Evolutionary conservation across 2,797 vertebrate species (phyloP).

Genomic region (Sebastes umbrosus): DNA sequence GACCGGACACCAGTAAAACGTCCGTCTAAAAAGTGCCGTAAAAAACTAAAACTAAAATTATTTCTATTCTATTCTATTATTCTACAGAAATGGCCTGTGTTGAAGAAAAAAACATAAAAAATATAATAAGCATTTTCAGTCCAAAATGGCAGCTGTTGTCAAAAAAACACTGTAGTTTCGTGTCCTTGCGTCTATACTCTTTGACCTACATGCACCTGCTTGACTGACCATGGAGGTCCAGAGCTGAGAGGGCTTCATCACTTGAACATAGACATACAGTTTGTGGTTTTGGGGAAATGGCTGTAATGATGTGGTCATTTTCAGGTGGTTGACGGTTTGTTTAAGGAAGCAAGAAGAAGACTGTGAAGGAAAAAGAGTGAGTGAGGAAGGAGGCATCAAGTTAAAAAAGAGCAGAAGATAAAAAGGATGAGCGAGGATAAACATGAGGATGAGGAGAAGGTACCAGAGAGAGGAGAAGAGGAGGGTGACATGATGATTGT

Average conservation of each 20-base stretch:
- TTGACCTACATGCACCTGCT: background rate
- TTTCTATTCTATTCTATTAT: too few relatives aligned
- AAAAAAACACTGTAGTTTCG: accelerated
- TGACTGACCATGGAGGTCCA: background rate
- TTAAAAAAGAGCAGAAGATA: background rate
- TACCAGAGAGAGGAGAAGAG: background rate
- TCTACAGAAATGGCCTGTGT: too few relatives aligned
- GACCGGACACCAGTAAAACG: accelerated
- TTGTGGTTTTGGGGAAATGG: background rate
- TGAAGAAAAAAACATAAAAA: too few relatives aligned
- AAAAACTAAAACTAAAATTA: too few relatives aligned
- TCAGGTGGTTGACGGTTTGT: background rate
- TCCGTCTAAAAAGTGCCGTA: too few relatives aligned
- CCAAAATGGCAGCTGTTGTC: too few relatives aligned
- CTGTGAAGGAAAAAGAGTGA: background rate
- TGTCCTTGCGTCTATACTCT: too few relatives aligned
- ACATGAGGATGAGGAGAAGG: background rate
- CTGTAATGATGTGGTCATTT: background rate
- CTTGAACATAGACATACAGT: background rate
- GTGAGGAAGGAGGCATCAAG: background rate
- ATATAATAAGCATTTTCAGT: too few relatives aligned
- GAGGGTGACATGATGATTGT: slow-evolving; percentile 1
- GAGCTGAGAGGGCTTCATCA: background rate
- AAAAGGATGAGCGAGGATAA: background rate
- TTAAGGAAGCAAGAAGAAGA: background rate